Base-by-base conservation (phyloP, 2,797 vertebrate species). In the Emys orbicularis region DNA sequence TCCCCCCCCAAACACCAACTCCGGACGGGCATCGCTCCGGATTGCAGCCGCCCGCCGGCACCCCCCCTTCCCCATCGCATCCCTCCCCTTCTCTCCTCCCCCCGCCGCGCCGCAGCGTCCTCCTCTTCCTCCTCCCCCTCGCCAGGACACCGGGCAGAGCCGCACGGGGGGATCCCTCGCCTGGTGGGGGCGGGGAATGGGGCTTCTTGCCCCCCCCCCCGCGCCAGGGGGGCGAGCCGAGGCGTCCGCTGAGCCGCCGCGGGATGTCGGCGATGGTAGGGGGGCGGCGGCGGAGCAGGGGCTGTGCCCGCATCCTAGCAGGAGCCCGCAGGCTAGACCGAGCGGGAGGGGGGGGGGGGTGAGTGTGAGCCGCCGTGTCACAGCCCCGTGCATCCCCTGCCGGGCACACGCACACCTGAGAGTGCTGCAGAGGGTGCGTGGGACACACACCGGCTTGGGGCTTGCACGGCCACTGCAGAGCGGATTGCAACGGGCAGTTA, bases 11-110 rank as follows among this genome's bases (percentile, higher is more conserved):
- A 41, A 74, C 79, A 61, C 91, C 91, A 29, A 50, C 91, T 92
- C 94, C 65, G 94, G 91, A 68, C 94, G 59, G 88, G 88, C 86
- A 85, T 82, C 72, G 94, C 85, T 93, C 91, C 94, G 92, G 91
- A 88, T 90, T 79, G 94, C 88, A 90, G 94, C 83, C 88, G 81
- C 79, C 85, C 87, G n/a, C 23, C 41, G 8, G n/a, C 72, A n/a
- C 82, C 79, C 82, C 91, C 85, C 88, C 72, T 82, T 49, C 88
- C 87, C 89, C 94, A 91, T 90, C 90, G 90, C 91, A 76, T 25
- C 92, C 90, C 19, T 80, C 93, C 44, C 93, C 80, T 59, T 25
- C 87, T 59, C 79, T 31, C 79, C 77, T 29, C 80, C 68, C 34
- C 88, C n/a, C 21, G 18, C 74, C 54, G 31, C 65, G 21, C 54